Conservation (phyloP, 2,888 invertebrate genomes). For the Apeira syringaria region DNA sequence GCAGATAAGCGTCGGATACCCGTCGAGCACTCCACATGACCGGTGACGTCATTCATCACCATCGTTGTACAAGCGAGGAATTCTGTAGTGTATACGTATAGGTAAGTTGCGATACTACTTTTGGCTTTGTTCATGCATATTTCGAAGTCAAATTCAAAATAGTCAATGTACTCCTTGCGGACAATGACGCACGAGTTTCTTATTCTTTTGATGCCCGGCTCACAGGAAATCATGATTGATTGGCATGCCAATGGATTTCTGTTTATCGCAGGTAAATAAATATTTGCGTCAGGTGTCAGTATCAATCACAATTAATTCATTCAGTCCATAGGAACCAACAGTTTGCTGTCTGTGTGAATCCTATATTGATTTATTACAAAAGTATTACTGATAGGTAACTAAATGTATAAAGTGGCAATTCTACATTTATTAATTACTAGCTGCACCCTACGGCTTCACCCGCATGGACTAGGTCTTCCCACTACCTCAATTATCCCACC, state of each 20-base stretch:
- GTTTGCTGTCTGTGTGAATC: conserved; percentile 10
- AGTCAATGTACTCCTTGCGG: conserved; percentile 3
- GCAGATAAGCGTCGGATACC: conserved; percentile 52
- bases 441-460: no score
- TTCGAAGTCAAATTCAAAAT: conserved; percentile 15
- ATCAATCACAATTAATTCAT: conserved; percentile 20
- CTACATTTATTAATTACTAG: no score
- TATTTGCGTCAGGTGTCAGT: conserved; percentile 11
- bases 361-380: conserved; percentile 24
- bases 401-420: no score
- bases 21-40: conserved; percentile 41
- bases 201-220: neutral
- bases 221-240: conserved; percentile 23
- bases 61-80: conserved; percentile 24
- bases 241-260: conserved; percentile 21
- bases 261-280: conserved; percentile 16
- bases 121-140: conserved; percentile 18
- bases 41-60: conserved; percentile 51
- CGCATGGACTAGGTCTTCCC: no score
- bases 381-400: no score
- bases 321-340: conserved; percentile 8
- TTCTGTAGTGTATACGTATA: conserved; percentile 15
- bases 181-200: conserved; percentile 17
- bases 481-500: no score
- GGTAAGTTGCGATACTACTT: conserved; percentile 7